Conservation (phyloP, 2,113 vertebrate genomes). For the Sebastes fasciatus region DNA sequence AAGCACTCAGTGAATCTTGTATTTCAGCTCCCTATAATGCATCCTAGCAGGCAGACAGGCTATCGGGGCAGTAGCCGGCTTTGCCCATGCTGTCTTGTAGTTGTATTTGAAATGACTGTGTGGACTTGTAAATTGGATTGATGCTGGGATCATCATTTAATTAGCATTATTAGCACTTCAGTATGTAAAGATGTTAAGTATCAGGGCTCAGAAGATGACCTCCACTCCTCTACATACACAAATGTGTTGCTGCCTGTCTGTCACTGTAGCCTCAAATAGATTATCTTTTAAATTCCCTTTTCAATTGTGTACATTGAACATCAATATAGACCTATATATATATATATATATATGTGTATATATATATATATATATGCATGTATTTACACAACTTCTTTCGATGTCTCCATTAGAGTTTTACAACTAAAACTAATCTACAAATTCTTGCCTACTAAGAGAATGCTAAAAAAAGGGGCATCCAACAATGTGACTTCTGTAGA, state of each 20-base stretch:
- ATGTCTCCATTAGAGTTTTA: too few relatives aligned
- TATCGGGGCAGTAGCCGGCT: too few relatives aligned
- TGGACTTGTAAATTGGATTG: slow-evolving; percentile 20
- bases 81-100: too few relatives aligned
- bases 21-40: too few relatives aligned
- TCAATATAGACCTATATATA: not conserved
- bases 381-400: too few relatives aligned
- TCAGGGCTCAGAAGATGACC: not conserved
- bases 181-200: not conserved
- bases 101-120: slow-evolving; percentile 15
- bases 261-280: not conserved
- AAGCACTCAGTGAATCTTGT: too few relatives aligned
- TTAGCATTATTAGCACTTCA: slow-evolving; percentile 16
- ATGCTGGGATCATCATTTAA: not conserved
- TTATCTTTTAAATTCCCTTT: not conserved
- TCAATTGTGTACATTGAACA: not conserved
- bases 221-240: not conserved
- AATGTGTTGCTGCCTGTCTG: not conserved
- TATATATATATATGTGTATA: not conserved
- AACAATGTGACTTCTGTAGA: too few relatives aligned
- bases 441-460: too few relatives aligned
- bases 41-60: too few relatives aligned
- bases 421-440: too few relatives aligned
- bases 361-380: not conserved
- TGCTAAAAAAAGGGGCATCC: too few relatives aligned